Evolutionary conservation across 2,797 vertebrate species (phyloP), one percentile per base, ranked within the genome.

Genomic region (Hemitrygon akajei): DNA sequence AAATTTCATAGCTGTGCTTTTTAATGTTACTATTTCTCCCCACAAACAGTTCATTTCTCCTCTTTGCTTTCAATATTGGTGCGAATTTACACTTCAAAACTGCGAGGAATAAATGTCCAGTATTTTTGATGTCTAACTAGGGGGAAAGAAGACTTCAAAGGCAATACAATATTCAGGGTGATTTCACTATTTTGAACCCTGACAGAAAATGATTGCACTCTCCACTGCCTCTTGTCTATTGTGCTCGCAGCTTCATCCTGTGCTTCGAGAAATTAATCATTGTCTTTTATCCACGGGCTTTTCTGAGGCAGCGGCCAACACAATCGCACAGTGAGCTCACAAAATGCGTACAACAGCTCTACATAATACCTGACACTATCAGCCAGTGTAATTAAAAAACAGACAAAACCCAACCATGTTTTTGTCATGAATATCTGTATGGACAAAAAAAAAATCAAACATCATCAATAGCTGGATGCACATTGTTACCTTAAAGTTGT

Each of bases 261-360:
- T 96, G 97, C 96, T 96, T 97, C 96, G 96, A 96, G 96, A 97
- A 97, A 97, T 96, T 96, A 97, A 97, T 98, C 97, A 98, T 98
- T 98, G 98, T 98, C 98, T 97, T 98, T 98, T 98, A 97, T 99
- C 96, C 71, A 76, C 47, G 91, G 73, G 71, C 4, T 93, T 93
- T 58, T 93, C 69, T 47, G 37, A 75, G n/a, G 91, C 71, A 75
- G 25, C 11, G 95, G 95, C 95, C 94, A 96, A 95, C 94, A 98
- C 97, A 98, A 98, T 97, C 95, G 96, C 94, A 95, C 95, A 95
- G 96, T 97, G 97, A 96, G 96, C 96, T 96, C 95, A 95, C 96
- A 93, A 95, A 94, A 94, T 96, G 95, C 86, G 94, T 96, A 96
- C 95, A 96, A 95, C 96, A 95, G 95, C 95, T 94, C 82, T 93